These are phyloP conservation scores for Apantesis nais DNA, from an alignment of 2,888 invertebrate species.

Conservation along the genomic window DNA sequence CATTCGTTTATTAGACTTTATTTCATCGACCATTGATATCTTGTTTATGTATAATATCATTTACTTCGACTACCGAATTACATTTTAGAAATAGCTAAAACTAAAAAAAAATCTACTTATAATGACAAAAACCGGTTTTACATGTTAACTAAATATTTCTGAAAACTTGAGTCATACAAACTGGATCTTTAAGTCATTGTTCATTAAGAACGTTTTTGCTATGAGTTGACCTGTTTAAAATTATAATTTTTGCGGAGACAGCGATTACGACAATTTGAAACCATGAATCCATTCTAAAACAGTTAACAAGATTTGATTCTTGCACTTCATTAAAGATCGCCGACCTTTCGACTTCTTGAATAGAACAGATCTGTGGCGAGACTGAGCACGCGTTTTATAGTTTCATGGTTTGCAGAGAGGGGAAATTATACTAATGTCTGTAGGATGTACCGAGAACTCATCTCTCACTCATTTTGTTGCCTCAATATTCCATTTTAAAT, in stretches of 20 bases:
- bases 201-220: neutral
- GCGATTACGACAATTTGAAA: neutral
- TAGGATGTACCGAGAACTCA: too few relatives aligned
- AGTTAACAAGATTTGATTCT: too few relatives aligned
- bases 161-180: neutral
- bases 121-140: neutral
- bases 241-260: neutral
- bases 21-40: too few relatives aligned
- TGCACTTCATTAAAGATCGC: too few relatives aligned
- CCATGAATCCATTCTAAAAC: neutral
- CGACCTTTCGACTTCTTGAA: too few relatives aligned
- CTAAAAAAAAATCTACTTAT: neutral
- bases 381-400: too few relatives aligned
- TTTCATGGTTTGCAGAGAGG: neutral
- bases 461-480: too few relatives aligned
- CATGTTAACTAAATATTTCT: neutral
- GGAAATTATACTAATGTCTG: neutral
- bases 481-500: too few relatives aligned
- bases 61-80: too few relatives aligned
- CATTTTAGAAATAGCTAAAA: neutral
- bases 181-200: neutral
- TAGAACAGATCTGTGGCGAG: too few relatives aligned
- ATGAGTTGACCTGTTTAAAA: neutral
- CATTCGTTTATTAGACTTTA: too few relatives aligned
- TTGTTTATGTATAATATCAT: too few relatives aligned